phyloP scores from a whole-genome alignment of 2,797 vertebrate genomes.

The Typhlichthys eigenmanni region DNA sequence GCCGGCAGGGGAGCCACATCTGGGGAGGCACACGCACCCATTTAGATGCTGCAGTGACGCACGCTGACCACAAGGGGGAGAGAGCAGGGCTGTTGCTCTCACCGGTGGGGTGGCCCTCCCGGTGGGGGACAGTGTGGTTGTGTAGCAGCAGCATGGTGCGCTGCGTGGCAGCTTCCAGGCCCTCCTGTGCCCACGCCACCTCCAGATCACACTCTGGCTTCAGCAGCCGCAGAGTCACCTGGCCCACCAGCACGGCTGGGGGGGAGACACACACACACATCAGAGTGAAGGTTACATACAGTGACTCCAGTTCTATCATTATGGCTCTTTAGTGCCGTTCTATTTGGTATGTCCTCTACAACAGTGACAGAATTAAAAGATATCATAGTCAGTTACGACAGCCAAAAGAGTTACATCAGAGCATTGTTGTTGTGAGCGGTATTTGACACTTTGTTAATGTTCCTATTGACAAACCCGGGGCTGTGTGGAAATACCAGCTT shows the following conservation, averaged over 20 bases:
- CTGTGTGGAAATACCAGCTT: too few species aligned
- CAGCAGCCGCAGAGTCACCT: constrained; percentile 90
- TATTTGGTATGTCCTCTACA: too few species aligned
- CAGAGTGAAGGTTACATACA: too few species aligned
- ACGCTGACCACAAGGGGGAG: not conserved
- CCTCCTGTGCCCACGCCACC: constrained; percentile 90
- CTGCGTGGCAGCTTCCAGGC: constrained; percentile 82
- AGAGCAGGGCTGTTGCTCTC: constrained; percentile 2
- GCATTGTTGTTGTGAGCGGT: too few species aligned
- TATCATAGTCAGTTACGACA: too few species aligned
- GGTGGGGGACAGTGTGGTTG: constrained; percentile 80
- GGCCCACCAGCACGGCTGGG: constrained; percentile 87
- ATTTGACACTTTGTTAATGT: too few species aligned
- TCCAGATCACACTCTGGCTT: constrained; percentile 92
- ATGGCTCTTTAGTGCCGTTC: too few species aligned
- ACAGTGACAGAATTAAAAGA: too few species aligned
- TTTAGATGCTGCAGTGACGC: too few species aligned
- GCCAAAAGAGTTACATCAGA: too few species aligned
- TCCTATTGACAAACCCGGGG: too few species aligned
- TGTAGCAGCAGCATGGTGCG: constrained; percentile 86
- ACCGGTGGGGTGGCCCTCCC: constrained; percentile 78
- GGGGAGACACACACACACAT: not conserved
- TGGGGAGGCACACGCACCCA: constrained; percentile 15
- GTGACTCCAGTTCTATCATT: too few species aligned
- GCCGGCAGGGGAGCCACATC: constrained; percentile 70